A percentile compares a stretch with the other conserved stretches of the same genome.
phyloP scores from a whole-genome alignment of 2,113 vertebrate genomes.

The Oryzias javanicus region DNA sequence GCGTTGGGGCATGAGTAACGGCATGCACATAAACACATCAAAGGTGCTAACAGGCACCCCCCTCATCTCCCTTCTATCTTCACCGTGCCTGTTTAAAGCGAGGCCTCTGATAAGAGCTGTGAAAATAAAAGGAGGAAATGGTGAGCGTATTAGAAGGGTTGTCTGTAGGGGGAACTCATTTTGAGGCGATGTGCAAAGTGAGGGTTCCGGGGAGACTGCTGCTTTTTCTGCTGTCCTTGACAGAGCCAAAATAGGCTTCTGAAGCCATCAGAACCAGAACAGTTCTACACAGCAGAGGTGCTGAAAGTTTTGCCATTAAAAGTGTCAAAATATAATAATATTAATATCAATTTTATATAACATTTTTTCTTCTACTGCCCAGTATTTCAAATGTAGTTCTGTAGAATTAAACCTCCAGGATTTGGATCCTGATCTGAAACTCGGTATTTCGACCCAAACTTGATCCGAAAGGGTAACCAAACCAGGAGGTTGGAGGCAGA shows the following conservation, averaged over 20 bases:
- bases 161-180: constrained; percentile 3
- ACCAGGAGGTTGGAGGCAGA: too few species aligned
- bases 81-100: constrained; percentile 8
- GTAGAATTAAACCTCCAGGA: too few species aligned
- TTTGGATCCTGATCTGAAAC: too few species aligned
- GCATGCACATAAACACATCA: constrained; percentile 4
- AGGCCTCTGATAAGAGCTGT: constrained; percentile 46
- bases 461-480: too few species aligned
- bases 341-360: too few species aligned
- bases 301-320: background rate
- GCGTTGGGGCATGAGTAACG: constrained; percentile 22
- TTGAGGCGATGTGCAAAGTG: constrained; percentile 6
- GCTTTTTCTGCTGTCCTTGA: constrained; percentile 39
- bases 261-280: constrained; percentile 9
- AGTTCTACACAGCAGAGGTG: constrained; percentile 1
- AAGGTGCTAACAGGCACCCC: background rate
- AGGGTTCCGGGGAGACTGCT: background rate
- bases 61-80: constrained; percentile 26
- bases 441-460: too few species aligned
- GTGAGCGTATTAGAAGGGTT: constrained; percentile 13
- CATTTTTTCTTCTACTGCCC: too few species aligned
- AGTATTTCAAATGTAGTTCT: too few species aligned
- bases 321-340: too few species aligned
- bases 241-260: constrained; percentile 21
- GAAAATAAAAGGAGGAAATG: constrained; percentile 14